Conservation (phyloP, 2,888 invertebrate genomes). For the Andrena hattorfiana region DNA sequence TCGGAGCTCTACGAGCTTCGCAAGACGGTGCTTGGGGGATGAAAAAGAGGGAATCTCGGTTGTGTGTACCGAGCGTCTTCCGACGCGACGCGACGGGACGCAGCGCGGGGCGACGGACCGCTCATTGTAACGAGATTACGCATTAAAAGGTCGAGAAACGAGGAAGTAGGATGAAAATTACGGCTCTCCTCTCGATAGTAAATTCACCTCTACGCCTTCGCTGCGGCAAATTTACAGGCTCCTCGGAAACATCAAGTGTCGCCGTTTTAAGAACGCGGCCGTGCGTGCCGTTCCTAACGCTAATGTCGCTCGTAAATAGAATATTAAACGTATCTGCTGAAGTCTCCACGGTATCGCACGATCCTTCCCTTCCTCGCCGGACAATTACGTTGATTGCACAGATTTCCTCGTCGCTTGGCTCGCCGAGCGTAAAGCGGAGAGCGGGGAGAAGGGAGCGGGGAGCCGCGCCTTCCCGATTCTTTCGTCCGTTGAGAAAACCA, state of each 20-base stretch:
- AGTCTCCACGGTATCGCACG: slow-evolving; percentile 23
- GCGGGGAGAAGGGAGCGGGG: too few relatives aligned
- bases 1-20: too few relatives aligned
- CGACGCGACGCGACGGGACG: not conserved
- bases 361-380: slow-evolving; percentile 14
- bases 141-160: slow-evolving; percentile 74
- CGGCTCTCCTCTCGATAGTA: slow-evolving; percentile 65
- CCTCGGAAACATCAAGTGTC: slow-evolving; percentile 56
- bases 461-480: slow-evolving; percentile 1
- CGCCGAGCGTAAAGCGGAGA: not conserved
- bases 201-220: slow-evolving; percentile 69
- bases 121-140: slow-evolving; percentile 69
- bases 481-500: not conserved
- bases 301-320: slow-evolving; percentile 55
- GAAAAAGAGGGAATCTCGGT: slow-evolving; percentile 40
- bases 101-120: not conserved
- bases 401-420: slow-evolving; percentile 17
- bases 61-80: slow-evolving; percentile 9
- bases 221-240: slow-evolving; percentile 66
- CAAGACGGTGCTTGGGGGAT: not conserved
- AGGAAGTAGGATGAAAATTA: slow-evolving; percentile 73
- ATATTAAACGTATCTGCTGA: slow-evolving; percentile 38
- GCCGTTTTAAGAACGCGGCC: slow-evolving; percentile 61
- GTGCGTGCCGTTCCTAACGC: slow-evolving; percentile 35
- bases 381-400: slow-evolving; percentile 37